phyloP scores from a whole-genome alignment of 2,888 invertebrate species.

The Strigamia crassipes region DNA sequence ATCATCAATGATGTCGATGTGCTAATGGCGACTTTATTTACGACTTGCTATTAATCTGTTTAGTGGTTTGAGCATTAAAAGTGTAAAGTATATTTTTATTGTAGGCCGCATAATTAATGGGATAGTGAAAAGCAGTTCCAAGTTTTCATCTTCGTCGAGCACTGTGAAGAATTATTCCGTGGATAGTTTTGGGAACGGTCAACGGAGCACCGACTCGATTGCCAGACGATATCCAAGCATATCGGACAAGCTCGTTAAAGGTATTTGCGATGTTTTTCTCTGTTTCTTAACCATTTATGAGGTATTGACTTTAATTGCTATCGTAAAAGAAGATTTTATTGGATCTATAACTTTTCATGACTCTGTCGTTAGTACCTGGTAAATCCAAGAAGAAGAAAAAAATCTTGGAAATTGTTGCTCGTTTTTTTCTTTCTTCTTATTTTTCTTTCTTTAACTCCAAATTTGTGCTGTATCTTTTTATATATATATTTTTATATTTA shows the following conservation, averaged over 20 bases:
- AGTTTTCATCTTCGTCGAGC: conserved; percentile 47
- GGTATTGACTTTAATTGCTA: conserved; percentile 6
- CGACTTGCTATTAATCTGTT: conserved; percentile 40
- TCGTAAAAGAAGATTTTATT: conserved; percentile 34
- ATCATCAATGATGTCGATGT: conserved; percentile 38
- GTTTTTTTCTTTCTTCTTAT: neutral
- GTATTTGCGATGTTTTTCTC: conserved; percentile 17
- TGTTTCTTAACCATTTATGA: neutral
- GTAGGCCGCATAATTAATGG: conserved; percentile 46
- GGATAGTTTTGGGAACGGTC: conserved; percentile 45
- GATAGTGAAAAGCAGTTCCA: conserved; percentile 47
- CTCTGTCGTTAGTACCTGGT: neutral
- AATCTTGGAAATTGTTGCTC: neutral
- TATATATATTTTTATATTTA: neutral
- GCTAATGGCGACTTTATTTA: conserved; percentile 37
- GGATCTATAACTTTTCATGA: conserved; percentile 32
- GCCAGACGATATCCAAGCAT: conserved; percentile 44
- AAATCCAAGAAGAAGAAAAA: neutral
- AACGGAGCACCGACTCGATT: conserved; percentile 44
- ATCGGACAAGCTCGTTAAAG: conserved; percentile 44
- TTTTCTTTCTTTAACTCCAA: neutral
- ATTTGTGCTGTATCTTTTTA: neutral
- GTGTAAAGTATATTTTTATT: conserved; percentile 40
- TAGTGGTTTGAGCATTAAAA: conserved; percentile 31
- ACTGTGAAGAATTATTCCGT: conserved; percentile 46